These are phyloP conservation scores for Campoletis sonorensis DNA, from an alignment of 1,140 invertebrate species.

Conservation along the genomic window DNA sequence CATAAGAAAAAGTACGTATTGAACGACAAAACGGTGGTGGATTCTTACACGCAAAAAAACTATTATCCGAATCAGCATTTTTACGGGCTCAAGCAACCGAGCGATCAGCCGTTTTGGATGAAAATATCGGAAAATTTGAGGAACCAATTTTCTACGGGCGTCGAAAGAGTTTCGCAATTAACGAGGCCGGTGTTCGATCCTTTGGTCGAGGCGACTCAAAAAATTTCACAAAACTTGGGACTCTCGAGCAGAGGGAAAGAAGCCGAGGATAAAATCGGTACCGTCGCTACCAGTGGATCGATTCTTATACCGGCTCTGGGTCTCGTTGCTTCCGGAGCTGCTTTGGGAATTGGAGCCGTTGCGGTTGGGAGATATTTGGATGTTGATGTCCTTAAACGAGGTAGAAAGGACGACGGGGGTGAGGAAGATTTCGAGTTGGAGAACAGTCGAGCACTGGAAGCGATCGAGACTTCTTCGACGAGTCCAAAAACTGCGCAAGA, in stretches of 20 bases:
- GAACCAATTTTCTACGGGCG: slow-evolving; percentile 83
- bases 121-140: slow-evolving; percentile 84
- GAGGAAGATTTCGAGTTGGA: slow-evolving; percentile 73
- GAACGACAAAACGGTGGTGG: slow-evolving; percentile 68
- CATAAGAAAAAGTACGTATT: slow-evolving; percentile 73
- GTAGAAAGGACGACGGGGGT: slow-evolving; percentile 54
- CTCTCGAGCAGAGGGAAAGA: slow-evolving; percentile 75
- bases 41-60: slow-evolving; percentile 68
- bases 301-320: slow-evolving; percentile 85
- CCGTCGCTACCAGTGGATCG: slow-evolving; percentile 77
- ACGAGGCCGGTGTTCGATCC: slow-evolving; percentile 85
- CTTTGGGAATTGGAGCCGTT: slow-evolving; percentile 86
- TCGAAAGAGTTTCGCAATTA: slow-evolving; percentile 82
- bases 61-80: slow-evolving; percentile 72
- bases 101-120: slow-evolving; percentile 83
- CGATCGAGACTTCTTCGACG: slow-evolving; percentile 47
- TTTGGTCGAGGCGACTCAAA: slow-evolving; percentile 85
- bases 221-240: slow-evolving; percentile 86
- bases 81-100: slow-evolving; percentile 68
- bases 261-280: slow-evolving; percentile 85
- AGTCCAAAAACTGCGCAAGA: slow-evolving; percentile 41
- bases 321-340: slow-evolving; percentile 86
- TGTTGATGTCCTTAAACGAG: slow-evolving; percentile 80
- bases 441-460: slow-evolving; percentile 77
- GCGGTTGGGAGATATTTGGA: slow-evolving; percentile 85